Conservation (phyloP, 2,888 invertebrate genomes). For the Branchipolynoe longqiensis region DNA sequence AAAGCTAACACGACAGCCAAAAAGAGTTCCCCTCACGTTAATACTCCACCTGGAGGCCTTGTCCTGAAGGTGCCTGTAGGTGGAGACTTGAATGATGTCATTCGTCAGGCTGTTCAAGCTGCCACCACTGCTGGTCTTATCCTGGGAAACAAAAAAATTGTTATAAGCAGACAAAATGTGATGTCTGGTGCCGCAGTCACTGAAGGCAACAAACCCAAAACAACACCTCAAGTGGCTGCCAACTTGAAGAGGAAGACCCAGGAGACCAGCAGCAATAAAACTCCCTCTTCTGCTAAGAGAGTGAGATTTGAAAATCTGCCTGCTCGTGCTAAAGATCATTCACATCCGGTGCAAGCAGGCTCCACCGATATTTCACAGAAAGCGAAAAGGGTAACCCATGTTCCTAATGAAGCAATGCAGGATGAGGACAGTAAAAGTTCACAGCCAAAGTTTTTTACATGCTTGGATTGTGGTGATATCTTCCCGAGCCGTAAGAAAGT, state of each 20-base stretch:
- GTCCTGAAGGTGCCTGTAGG: not conserved
- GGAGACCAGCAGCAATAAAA: too few species aligned
- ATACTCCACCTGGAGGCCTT: not conserved
- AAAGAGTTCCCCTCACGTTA: not conserved
- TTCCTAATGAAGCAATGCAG: not conserved
- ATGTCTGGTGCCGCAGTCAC: too few species aligned
- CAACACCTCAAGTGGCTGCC: too few species aligned
- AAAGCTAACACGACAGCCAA: not conserved
- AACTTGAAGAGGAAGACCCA: too few species aligned
- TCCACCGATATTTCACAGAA: too few species aligned
- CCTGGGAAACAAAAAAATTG: slow-evolving; percentile 13
- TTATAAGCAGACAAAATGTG: slow-evolving; percentile 13
- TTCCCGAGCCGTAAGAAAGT: slow-evolving; percentile 36
- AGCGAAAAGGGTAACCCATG: not conserved
- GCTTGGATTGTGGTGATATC: slow-evolving; percentile 43
- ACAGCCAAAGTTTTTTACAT: slow-evolving; percentile 22
- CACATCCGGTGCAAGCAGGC: not conserved
- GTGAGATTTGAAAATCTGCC: not conserved
- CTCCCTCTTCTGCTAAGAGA: not conserved
- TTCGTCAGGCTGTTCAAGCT: slow-evolving; percentile 14
- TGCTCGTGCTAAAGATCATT: not conserved
- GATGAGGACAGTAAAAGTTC: not conserved
- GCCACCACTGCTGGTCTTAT: slow-evolving; percentile 25
- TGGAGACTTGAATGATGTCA: not conserved
- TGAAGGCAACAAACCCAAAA: too few species aligned